Percentiles rank a stretch among this genome's conserved stretches.
These are phyloP conservation scores for Craseonycteris thonglongyai DNA, from an alignment of 2,113 vertebrate genomes.

Conservation along the genomic window DNA sequence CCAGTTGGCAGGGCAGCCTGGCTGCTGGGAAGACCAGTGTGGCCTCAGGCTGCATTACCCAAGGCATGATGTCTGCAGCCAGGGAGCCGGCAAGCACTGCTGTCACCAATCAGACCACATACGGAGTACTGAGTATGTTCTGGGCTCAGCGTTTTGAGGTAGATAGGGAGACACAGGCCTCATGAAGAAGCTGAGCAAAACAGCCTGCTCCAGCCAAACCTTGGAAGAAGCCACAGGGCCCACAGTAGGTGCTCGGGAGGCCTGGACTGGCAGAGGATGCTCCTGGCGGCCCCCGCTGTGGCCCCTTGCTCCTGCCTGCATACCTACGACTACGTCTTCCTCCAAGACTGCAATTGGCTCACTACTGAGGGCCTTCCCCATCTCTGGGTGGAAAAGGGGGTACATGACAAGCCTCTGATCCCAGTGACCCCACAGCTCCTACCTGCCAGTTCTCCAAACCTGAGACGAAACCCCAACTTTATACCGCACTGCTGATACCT, in stretches of 20 bases:
- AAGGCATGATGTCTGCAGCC: neutral
- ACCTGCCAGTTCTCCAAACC: neutral
- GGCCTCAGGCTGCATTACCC: neutral
- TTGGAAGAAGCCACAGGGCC: neutral
- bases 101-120: neutral
- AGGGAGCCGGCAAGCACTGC: neutral
- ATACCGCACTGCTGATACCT: neutral
- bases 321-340: neutral
- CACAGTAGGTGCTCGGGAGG: neutral
- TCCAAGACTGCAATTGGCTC: neutral
- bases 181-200: neutral
- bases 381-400: neutral
- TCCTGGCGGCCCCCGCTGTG: neutral
- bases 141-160: neutral
- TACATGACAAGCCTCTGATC: neutral
- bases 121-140: neutral
- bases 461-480: neutral
- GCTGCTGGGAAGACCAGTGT: neutral
- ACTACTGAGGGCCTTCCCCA: neutral
- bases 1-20: neutral
- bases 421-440: neutral
- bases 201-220: neutral
- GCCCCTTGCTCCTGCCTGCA: neutral
- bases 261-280: fast-evolving
- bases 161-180: neutral